Evolutionary conservation across 2,113 vertebrate species (phyloP).

Genomic region (Choloepus hoffmanni): DNA sequence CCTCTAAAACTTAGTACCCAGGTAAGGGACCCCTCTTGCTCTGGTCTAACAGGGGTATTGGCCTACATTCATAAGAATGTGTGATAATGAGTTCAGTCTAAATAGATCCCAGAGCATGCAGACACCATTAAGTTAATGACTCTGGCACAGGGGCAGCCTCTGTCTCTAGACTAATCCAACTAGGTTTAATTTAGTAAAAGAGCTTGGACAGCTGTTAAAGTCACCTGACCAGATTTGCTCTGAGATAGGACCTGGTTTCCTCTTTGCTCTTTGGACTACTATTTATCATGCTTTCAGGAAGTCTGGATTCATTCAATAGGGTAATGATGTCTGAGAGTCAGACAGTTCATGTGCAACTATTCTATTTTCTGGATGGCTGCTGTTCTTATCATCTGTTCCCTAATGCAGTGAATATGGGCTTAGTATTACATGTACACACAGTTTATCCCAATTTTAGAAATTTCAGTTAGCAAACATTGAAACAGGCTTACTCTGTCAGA

Average conservation of each 20-base stretch:
- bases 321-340: not conserved
- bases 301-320: not conserved
- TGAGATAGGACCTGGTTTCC: not conserved
- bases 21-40: not conserved
- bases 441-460: conserved; percentile 26
- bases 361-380: conserved; percentile 43
- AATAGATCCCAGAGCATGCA: not conserved
- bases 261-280: not conserved
- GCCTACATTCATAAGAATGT: not conserved
- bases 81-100: not conserved
- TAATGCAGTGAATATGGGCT: not conserved
- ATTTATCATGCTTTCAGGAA: not conserved
- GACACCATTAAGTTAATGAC: not conserved
- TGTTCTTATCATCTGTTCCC: conserved; percentile 10
- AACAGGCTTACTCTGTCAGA: not conserved
- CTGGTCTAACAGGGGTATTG: not conserved
- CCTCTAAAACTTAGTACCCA: not conserved
- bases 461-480: not conserved
- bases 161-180: not conserved
- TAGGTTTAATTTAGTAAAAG: not conserved
- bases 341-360: not conserved
- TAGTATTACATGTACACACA: not conserved
- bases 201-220: not conserved
- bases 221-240: not conserved
- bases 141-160: not conserved